Conservation (phyloP, 2,797 vertebrate genomes). For the Astyanax mexicanus region DNA sequence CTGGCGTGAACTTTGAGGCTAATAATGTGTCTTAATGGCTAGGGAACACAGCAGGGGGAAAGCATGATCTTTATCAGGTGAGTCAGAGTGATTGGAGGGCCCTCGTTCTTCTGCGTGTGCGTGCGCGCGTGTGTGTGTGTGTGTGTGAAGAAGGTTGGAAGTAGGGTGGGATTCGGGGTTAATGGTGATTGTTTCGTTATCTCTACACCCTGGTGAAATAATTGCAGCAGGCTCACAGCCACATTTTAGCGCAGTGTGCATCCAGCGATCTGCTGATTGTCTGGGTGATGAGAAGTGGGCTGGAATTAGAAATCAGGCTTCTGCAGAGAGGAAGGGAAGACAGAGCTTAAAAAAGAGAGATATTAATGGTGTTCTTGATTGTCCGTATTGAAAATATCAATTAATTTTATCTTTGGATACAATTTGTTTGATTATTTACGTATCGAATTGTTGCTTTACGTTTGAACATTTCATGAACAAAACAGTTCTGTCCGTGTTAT, state of each 20-base stretch:
- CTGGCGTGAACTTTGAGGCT: slow-evolving; percentile 17
- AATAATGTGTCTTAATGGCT: slow-evolving; percentile 49
- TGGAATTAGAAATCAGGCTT: slow-evolving; percentile 50
- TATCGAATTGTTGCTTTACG: not conserved
- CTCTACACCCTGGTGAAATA: slow-evolving; percentile 59
- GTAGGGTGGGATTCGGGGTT: slow-evolving; percentile 26
- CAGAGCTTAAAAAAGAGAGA: not conserved
- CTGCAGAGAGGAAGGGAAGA: slow-evolving; percentile 7
- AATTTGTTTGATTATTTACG: not conserved
- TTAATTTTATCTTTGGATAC: not conserved
- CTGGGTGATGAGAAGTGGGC: slow-evolving; percentile 49
- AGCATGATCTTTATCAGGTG: slow-evolving; percentile 43
- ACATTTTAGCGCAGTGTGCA: slow-evolving; percentile 34
- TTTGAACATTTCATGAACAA: no score
- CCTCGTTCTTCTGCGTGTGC: slow-evolving; percentile 18
- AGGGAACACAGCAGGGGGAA: slow-evolving; percentile 29
- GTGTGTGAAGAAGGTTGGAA: slow-evolving; percentile 19
- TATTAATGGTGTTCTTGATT: slow-evolving; percentile 29
- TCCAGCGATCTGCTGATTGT: slow-evolving; percentile 55
- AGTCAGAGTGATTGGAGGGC: slow-evolving; percentile 51
- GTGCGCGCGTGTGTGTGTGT: no score
- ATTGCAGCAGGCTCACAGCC: slow-evolving; percentile 54
- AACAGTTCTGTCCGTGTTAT: no score
- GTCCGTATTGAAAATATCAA: slow-evolving; percentile 16
- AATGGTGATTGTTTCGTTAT: slow-evolving; percentile 51